Base-by-base conservation (phyloP, 2,113 vertebrate genomes). In the Scartelaos histophorus region DNA sequence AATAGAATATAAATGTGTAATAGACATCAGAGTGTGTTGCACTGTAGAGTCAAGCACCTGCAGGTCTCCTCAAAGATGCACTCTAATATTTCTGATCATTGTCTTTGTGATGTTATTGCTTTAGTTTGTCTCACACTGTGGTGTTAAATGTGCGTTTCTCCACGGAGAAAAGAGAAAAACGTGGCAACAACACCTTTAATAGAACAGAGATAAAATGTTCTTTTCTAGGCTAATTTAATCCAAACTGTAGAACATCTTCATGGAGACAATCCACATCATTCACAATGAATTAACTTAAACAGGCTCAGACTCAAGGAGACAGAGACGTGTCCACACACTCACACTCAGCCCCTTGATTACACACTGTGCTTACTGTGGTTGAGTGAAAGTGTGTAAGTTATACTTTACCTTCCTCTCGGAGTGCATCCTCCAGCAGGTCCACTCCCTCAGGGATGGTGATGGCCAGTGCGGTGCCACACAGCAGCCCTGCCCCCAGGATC, bases 371-470 rank as follows among this genome's bases (percentile, higher is more conserved):
- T 7, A 46, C 13, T 45, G 11, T 25, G n/a, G 17, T 38, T 47
- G n/a, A 45, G 7, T 49, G 67, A 16, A 3, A 51, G 3, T 34
- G 3, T 4, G 16, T 12, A 10, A 43, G 1, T 2, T 11, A n/a
- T 29, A 56, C 10, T 61, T 64, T 43, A 64, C 61, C 66, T 80
- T 70, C 19, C 91, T 90, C 87, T 75, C 65, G 79, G 86, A 73
- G 82, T 0, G 86, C 71, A 25, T 87, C 88, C 49, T 91, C 82
- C 78, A 94, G 83, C 35, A 90, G 74, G 22, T 86, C 92, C 82
- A 92, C 90, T 49, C 93, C 93, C 73, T 93, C 93, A 0, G 93
- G 92, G 78, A 94, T 91, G 80, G 87, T 89, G 49, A 93, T 92
- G 21, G 90, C 85, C 66, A 94, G 78, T 0, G 87, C 90, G 0